These are phyloP conservation scores for Caenorhabditis japonica DNA, from an alignment of 2,888 invertebrate genomes.

Conservation along the genomic window DNA sequence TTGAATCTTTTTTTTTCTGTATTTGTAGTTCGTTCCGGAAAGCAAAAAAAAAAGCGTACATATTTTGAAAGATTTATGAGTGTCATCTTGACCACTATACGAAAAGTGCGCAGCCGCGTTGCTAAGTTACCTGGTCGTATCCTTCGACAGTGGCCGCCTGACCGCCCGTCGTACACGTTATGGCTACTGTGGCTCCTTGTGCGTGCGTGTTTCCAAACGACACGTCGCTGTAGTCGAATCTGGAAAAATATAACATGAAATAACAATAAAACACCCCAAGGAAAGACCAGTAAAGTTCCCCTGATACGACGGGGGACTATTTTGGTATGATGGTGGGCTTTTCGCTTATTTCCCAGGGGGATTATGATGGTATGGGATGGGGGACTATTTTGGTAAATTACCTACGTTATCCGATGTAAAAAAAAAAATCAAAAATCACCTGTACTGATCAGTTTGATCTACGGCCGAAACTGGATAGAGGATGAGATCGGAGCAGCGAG, in stretches of 20 bases:
- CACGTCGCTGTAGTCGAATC: conserved; percentile 76
- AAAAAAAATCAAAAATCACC: conserved; percentile 45
- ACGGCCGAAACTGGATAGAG: conserved; percentile 77
- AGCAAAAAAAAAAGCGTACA: not conserved
- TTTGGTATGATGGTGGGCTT: too few species aligned
- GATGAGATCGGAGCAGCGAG: conserved; percentile 75
- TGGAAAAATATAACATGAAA: too few species aligned
- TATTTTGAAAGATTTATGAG: conserved; percentile 6
- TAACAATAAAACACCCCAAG: too few species aligned
- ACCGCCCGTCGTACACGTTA: conserved; percentile 76
- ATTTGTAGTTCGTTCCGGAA: not conserved
- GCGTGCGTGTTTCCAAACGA: conserved; percentile 76
- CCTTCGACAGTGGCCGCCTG: conserved; percentile 77
- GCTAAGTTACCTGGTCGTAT: conserved; percentile 71
- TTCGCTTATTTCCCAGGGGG: too few species aligned
- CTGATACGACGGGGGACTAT: too few species aligned
- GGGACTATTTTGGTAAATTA: too few species aligned
- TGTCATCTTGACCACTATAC: conserved; percentile 6
- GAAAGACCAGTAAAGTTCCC: too few species aligned
- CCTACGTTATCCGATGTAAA: too few species aligned
- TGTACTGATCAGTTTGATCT: conserved; percentile 76
- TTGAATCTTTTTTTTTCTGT: too few species aligned
- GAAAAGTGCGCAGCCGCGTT: not conserved
- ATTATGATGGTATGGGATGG: too few species aligned
- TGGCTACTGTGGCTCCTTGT: conserved; percentile 76